phyloP scores from a whole-genome alignment of 2,888 invertebrate genomes.

The Melangyna quadrimaculata region DNA sequence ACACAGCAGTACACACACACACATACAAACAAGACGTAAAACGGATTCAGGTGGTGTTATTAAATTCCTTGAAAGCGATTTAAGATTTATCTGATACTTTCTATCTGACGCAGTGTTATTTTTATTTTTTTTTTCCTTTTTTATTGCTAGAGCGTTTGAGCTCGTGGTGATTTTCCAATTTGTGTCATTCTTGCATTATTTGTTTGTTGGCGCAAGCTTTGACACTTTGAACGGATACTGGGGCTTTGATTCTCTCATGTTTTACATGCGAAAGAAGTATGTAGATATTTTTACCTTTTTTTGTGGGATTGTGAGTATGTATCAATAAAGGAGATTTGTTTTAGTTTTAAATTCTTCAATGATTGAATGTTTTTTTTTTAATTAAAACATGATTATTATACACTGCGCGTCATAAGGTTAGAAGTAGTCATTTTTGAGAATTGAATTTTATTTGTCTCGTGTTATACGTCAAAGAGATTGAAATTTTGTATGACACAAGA shows the following conservation, averaged over 20 bases:
- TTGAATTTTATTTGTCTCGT: too few species aligned
- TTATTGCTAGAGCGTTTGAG: neutral
- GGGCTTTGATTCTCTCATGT: neutral
- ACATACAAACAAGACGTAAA: conserved; percentile 1
- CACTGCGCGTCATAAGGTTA: too few species aligned
- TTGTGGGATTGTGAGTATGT: too few species aligned
- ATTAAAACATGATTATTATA: too few species aligned
- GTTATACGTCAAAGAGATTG: too few species aligned
- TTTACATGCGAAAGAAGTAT: neutral
- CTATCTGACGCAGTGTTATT: neutral
- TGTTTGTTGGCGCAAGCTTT: conserved; percentile 13
- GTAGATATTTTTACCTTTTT: neutral
- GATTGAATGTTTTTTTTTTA: neutral
- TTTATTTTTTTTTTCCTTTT: neutral
- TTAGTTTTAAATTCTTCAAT: neutral
- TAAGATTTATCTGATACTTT: conserved; percentile 22
- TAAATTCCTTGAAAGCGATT: conserved; percentile 57
- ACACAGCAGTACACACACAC: neutral
- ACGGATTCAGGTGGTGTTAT: conserved; percentile 67
- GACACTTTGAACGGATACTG: conserved; percentile 35
- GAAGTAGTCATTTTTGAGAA: too few species aligned
- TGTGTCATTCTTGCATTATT: conserved; percentile 15
- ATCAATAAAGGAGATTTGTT: neutral
- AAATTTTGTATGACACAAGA: too few species aligned
- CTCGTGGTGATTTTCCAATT: conserved; percentile 39